phyloP scores from a whole-genome alignment of 2,113 vertebrate genomes.

The Variabilichromis moorii region DNA sequence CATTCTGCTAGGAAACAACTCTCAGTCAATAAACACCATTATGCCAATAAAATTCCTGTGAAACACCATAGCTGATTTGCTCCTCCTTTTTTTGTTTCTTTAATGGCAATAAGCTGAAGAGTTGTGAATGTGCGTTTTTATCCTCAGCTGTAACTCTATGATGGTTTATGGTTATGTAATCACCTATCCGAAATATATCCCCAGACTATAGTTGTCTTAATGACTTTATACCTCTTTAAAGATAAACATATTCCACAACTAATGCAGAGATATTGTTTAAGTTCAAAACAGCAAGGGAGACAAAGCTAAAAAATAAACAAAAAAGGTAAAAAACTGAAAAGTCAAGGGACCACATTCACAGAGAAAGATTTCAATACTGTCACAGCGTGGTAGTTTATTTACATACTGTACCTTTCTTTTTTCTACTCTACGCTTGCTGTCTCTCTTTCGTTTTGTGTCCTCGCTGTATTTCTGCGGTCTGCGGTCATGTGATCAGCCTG shows the following conservation, averaged over 20 bases:
- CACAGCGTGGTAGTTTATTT: not conserved
- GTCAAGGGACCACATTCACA: not conserved
- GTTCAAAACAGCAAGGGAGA: not conserved
- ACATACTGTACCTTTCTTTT: not conserved
- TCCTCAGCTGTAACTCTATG: not conserved
- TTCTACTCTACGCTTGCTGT: not conserved
- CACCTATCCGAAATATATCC: not conserved
- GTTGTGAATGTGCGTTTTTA: conserved; percentile 5
- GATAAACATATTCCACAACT: not conserved
- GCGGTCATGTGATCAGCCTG: not conserved
- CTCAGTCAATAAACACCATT: conserved; percentile 21
- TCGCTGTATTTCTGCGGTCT: not conserved
- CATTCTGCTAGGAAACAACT: conserved; percentile 38
- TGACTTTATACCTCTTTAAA: not conserved
- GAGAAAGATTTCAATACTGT: not conserved
- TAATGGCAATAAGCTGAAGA: not conserved
- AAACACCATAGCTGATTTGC: conserved; percentile 22
- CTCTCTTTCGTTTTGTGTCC: not conserved
- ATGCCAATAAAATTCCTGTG: conserved; percentile 40
- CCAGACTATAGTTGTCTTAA: not conserved
- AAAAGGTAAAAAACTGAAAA: not conserved
- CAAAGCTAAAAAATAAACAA: not conserved
- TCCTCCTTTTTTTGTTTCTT: not conserved
- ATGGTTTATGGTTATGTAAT: not conserved
- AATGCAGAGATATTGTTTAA: not conserved